Evolutionary conservation across 2,113 vertebrate genomes (phyloP), one percentile per base, ranked within the genome.

Genomic region (Mastomys natalensis): DNA sequence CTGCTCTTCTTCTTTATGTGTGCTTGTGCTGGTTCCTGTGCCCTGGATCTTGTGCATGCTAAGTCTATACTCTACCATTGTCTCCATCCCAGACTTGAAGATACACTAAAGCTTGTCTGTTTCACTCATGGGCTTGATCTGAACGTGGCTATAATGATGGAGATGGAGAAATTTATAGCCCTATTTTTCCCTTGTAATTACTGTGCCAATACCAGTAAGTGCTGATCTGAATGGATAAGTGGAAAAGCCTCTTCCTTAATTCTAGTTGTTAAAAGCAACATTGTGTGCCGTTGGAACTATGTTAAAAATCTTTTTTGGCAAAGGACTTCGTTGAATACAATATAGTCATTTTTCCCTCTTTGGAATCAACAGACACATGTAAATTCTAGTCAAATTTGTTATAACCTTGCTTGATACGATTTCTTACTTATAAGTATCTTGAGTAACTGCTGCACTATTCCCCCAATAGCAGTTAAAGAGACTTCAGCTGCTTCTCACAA

Each of bases 391-490:
- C 87, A 70, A 90, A 70, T 55, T 91, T 92, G 22, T 77, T 66
- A 7, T 60, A n/a, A 86, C 4, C 5, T 70, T 60, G 29, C 87
- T 92, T 87, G 40, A 11, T 80, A 70, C 29, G 31, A 48, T 90
- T 95, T 97, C 34, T 64, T 31, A 84, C 66, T 85, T 86, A 13
- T 84, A 45, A 89, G 37, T 58, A 26, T 84, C 26, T 84, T 93
- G 87, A 64, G 64, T 80, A 84, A 84, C 7, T 43, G 31, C 45
- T 21, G 12, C 15, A 29, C 10, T 1, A 5, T 58, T 24, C 86
- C 5, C n/a, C 76, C 87, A 84, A 24, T 10, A 76, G 24, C 24
- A 64, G 84, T 26, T 77, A 7, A 68, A 26, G 64, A 73, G 62
- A 74, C 37, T 16, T 81, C 9, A 13, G 9, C 5, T 66, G 24